A percentile compares a stretch with the other conserved stretches of the same genome.
These are phyloP conservation scores for human (Homo sapiens) DNA, from an alignment of 2,113 vertebrate species.

Conservation along the genomic window GRCh38 chr7:21650001-21650500, in stretches of 20 bases:
- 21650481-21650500: not conserved
- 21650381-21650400: not conserved
- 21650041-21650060: not conserved
- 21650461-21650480: not conserved
- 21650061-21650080: not conserved
- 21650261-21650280: not conserved
- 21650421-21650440: not conserved
- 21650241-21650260: not conserved
- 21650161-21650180: not conserved
- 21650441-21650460: not conserved
- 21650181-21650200: not conserved
- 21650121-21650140: not conserved
- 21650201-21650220: not conserved
- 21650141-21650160: not conserved
- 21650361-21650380: not conserved
- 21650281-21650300: not conserved
- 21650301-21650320: not conserved
- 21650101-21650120: not conserved
- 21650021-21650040: not conserved
- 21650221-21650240: not conserved
- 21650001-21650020: not conserved
- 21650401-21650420: not conserved
- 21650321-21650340: not conserved
- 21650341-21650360: not conserved
- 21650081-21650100: not conserved